Conservation (phyloP, 1,140 invertebrate genomes). For the Zaprionus lachaisei region DNA sequence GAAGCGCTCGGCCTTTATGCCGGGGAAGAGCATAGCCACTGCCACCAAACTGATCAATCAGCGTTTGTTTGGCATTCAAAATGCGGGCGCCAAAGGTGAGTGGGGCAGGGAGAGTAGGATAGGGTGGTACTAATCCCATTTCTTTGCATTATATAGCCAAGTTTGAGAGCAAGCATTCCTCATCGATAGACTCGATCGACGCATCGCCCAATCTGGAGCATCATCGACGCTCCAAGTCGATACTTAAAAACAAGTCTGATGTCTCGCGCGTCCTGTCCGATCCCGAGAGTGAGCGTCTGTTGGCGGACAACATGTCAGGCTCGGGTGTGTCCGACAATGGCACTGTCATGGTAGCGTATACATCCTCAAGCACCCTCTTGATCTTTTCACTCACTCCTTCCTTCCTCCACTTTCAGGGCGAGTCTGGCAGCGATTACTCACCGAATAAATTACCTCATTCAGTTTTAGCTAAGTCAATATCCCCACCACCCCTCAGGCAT, state of each 20-base stretch:
- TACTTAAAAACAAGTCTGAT: conserved; percentile 91
- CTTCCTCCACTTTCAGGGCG: conserved; percentile 58
- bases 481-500: conserved; percentile 84
- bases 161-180: conserved; percentile 88
- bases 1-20: conserved; percentile 87
- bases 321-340: conserved; percentile 85
- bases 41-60: conserved; percentile 91
- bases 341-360: conserved; percentile 72
- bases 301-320: conserved; percentile 87
- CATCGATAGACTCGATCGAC: conserved; percentile 90
- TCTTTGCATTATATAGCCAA: conserved; percentile 62
- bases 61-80: conserved; percentile 89
- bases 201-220: conserved; percentile 87
- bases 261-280: conserved; percentile 85
- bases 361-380: neutral
- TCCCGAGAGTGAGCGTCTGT: conserved; percentile 92
- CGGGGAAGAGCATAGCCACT: conserved; percentile 88
- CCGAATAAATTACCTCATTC: conserved; percentile 85
- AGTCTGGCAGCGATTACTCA: conserved; percentile 85
- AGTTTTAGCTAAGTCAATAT: conserved; percentile 84
- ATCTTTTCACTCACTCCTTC: neutral
- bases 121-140: neutral
- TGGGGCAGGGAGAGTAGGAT: neutral
- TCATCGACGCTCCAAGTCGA: conserved; percentile 90
- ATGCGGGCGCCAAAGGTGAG: conserved; percentile 86